Base-by-base conservation (phyloP, 2,797 vertebrate species). In the Gymnoscopelus braueri region DNA sequence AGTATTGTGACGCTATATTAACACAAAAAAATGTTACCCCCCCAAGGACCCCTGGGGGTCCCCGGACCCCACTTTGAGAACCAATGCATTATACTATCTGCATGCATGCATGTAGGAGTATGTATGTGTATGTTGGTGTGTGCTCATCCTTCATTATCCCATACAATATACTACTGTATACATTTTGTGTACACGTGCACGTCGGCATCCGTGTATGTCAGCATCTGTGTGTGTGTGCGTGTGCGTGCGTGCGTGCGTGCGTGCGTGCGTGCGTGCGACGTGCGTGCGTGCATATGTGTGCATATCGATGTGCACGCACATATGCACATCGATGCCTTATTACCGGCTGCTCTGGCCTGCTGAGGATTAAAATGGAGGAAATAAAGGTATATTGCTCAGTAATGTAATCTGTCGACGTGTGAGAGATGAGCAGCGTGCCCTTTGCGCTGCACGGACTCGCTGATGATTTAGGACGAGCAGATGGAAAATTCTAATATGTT, bases 401-500 rank as follows among this genome's bases (percentile, higher is more conserved):
- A 93, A 92, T 91, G 88, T 74, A 89, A 90, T 92, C 90, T 92
- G 89, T 90, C 88, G 80, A 63, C 54, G 51, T 75, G 78, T 88
- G 88, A 93, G 88, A 89, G 87, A 92, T 91, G 91, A 88, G 87
- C 88, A 79, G 82, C 77, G 75, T 91, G 89, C 88, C 90, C 90
- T 92, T 91, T 91, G 84, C 80, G 88, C 81, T 64, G 82, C 84
- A 84, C 79, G 48, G 82, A 85, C 83, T 81, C 59, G 62, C 69
- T 63, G 73, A 87, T 90, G 90, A 90, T 89, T 93, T 91, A 91
- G 74, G 86, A 85, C 88, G 65, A 89, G 88, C 88, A 89, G 86
- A 87, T 90, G 86, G 84, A 86, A 90, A 88, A 90, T 89, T 90
- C 87, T 90, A 89, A 90, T 92, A 90, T 90, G 91, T 92, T 92